These are phyloP conservation scores for Caenorhabditis brenneri DNA, from an alignment of 1,140 invertebrate species.

Conservation along the genomic window DNA sequence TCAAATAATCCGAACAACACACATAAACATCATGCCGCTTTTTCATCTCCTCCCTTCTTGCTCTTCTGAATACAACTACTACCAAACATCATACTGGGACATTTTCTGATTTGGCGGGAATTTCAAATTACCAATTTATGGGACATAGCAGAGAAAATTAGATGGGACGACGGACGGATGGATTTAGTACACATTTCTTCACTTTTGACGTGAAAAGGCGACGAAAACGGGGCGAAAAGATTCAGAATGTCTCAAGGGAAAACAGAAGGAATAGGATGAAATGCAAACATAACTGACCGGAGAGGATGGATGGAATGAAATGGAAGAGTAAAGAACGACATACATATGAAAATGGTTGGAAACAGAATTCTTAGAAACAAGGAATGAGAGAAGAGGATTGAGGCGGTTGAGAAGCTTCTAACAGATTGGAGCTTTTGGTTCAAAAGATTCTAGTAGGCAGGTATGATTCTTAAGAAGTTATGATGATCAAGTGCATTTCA, in stretches of 20 bases:
- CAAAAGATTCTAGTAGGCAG: too few relatives aligned
- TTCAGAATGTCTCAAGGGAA: constrained; percentile 24
- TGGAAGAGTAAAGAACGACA: background rate
- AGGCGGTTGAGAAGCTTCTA: too few relatives aligned
- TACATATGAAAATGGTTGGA: too few relatives aligned
- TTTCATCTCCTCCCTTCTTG: background rate
- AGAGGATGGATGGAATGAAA: background rate
- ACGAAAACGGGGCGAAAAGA: background rate
- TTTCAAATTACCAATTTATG: constrained; percentile 35
- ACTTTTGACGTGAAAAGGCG: constrained; percentile 34
- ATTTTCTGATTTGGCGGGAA: background rate
- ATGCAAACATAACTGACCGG: background rate
- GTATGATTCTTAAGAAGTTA: too few relatives aligned
- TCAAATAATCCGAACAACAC: constrained; percentile 42
- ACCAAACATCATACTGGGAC: background rate
- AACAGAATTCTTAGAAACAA: too few relatives aligned
- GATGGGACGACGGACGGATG: background rate
- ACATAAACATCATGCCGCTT: constrained; percentile 33
- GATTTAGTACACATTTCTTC: constrained; percentile 36
- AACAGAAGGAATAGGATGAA: background rate
- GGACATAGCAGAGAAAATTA: background rate
- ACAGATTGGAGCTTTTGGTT: too few relatives aligned
- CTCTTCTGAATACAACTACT: background rate
- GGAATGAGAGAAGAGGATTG: too few relatives aligned
- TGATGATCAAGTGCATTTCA: too few relatives aligned